Evolutionary conservation across 2,113 vertebrate species (phyloP).

Genomic region (Enhydra lutris): DNA sequence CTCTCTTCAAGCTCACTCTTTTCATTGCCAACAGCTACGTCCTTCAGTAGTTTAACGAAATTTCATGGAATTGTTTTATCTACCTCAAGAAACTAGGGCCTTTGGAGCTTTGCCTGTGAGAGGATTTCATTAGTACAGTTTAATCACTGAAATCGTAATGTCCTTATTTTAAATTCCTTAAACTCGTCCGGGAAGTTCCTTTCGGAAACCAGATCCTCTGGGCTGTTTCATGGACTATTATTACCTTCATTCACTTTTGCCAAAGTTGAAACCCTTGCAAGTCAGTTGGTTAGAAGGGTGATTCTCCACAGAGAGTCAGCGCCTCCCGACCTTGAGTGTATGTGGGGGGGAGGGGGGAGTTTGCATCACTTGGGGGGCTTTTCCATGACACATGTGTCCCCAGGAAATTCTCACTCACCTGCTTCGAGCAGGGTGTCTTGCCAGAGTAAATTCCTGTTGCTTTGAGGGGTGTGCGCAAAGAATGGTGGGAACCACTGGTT

Average conservation of each 20-base stretch:
- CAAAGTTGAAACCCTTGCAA: background rate
- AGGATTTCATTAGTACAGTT: conserved; percentile 13
- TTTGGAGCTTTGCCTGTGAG: background rate
- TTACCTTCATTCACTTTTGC: background rate
- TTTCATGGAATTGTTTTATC: background rate
- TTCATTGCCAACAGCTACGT: background rate
- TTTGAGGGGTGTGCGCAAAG: background rate
- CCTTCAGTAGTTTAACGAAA: background rate
- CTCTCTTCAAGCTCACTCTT: background rate
- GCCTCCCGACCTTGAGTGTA: background rate
- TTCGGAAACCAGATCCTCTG: background rate
- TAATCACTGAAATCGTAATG: background rate
- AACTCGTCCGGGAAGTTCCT: background rate
- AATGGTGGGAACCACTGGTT: background rate
- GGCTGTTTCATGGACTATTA: background rate
- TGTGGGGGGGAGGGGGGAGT: fast-evolving
- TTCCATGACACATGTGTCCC: background rate
- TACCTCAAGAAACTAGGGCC: background rate
- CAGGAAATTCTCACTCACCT: conserved; percentile 11
- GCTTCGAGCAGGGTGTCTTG: background rate
- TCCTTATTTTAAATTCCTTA: background rate
- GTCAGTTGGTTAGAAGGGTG: background rate
- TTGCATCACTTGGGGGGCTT: background rate
- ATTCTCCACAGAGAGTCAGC: background rate
- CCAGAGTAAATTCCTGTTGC: background rate